Conservation (phyloP, 1,140 invertebrate species). For the Macrotrachela quadricornifera region DNA sequence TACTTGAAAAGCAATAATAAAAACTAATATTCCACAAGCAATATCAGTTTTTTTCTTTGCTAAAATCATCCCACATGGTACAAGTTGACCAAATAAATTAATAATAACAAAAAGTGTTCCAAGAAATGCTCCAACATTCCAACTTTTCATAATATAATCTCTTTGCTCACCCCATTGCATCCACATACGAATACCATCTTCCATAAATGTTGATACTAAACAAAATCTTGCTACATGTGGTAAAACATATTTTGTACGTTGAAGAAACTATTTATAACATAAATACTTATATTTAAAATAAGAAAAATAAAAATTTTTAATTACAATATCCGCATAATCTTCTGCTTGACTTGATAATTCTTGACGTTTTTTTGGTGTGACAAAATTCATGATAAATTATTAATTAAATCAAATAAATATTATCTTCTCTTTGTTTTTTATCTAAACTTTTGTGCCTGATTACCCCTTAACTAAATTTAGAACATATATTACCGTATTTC, state of each 20-base stretch:
- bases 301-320: background rate
- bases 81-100: conserved; percentile 82
- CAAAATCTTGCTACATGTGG: conserved; percentile 84
- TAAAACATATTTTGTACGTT: conserved; percentile 57
- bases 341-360: conserved; percentile 4
- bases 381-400: too few species aligned
- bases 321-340: conserved; percentile 6
- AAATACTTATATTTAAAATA: background rate
- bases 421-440: too few species aligned
- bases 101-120: conserved; percentile 73
- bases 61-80: conserved; percentile 82
- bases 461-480: too few species aligned
- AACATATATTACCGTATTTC: too few species aligned
- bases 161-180: conserved; percentile 92
- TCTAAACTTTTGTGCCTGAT: too few species aligned
- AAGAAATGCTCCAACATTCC: conserved; percentile 38
- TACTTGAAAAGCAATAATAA: conserved; percentile 78
- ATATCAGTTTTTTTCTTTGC: conserved; percentile 71
- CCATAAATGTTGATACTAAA: conserved; percentile 94
- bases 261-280: background rate
- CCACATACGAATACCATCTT: conserved; percentile 98
- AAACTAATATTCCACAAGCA: conserved; percentile 78
- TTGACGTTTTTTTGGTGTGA: background rate
- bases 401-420: too few species aligned
- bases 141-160: conserved; percentile 58